Evolutionary conservation across 2,797 vertebrate genomes (phyloP).

Genomic region (Gallirallus australis): DNA sequence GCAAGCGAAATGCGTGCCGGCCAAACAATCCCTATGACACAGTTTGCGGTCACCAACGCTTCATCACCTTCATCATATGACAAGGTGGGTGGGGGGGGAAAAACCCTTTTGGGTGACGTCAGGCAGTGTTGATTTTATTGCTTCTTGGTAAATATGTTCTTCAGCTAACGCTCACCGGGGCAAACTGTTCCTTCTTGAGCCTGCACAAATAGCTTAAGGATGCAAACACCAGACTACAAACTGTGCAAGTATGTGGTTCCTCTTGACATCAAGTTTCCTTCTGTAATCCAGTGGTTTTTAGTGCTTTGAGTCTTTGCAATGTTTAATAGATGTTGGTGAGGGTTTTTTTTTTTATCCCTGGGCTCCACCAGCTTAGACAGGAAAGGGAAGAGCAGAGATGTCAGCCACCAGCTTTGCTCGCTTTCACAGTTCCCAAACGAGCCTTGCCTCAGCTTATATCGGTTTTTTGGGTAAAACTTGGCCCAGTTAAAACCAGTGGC

Average conservation of each 20-base stretch:
- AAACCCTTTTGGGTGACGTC: neutral
- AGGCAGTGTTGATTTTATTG: neutral
- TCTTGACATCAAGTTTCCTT: neutral
- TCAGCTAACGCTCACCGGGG: rapidly evolving
- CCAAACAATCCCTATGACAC: neutral
- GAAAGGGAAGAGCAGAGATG: neutral
- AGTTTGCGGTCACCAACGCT: slow-evolving; percentile 1
- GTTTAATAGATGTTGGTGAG: neutral
- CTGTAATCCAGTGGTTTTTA: neutral
- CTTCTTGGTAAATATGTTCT: neutral
- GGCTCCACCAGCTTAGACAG: neutral
- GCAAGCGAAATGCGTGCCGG: rapidly evolving
- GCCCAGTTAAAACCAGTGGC: neutral
- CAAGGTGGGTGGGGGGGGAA: neutral
- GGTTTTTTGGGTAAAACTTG: neutral
- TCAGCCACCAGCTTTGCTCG: neutral
- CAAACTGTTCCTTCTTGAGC: neutral
- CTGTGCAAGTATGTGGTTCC: neutral
- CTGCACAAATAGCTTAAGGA: neutral
- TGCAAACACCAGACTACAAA: neutral
- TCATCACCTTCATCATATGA: slow-evolving; percentile 4
- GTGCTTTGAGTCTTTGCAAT: neutral
- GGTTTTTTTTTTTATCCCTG: neutral
- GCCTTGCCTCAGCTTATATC: neutral
- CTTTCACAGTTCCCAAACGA: neutral